Percentiles rank a stretch among this genome's conserved stretches.
These are phyloP conservation scores for Epicampocera succincta DNA, from an alignment of 2,888 invertebrate species.

Conservation along the genomic window DNA sequence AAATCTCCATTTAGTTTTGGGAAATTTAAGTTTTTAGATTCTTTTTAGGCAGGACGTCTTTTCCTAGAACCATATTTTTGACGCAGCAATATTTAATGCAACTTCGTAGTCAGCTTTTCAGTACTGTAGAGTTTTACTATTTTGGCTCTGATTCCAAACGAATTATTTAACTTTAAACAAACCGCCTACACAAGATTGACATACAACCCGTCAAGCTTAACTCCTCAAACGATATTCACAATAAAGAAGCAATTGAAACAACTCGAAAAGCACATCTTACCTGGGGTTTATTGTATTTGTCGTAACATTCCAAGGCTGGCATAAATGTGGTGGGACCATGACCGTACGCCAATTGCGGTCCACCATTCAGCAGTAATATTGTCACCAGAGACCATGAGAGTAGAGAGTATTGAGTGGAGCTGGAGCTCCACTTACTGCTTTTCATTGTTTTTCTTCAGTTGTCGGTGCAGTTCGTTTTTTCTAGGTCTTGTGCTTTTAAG, in stretches of 20 bases:
- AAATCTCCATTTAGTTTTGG: no score
- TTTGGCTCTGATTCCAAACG: no score
- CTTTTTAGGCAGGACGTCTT: no score
- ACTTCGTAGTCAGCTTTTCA: no score
- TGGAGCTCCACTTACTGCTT: constrained; percentile 77
- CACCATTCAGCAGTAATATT: constrained; percentile 71
- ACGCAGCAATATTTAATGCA: no score
- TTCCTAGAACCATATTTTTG: no score
- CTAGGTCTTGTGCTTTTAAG: constrained; percentile 4
- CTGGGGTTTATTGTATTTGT: constrained; percentile 83
- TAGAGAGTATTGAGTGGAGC: constrained; percentile 72
- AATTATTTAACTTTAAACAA: no score
- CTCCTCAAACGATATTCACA: no score
- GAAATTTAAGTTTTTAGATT: no score
- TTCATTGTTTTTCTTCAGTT: constrained; percentile 73
- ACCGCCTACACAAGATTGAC: neutral
- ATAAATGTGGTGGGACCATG: constrained; percentile 77
- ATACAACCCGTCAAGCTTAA: neutral
- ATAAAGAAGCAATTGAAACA: no score
- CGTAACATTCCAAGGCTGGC: constrained; percentile 83
- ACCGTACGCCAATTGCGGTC: constrained; percentile 63
- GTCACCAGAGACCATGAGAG: constrained; percentile 70
- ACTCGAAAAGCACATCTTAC: constrained; percentile 76
- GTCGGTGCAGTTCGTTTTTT: constrained; percentile 17
- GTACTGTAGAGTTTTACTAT: no score